phyloP scores from a whole-genome alignment of 2,113 vertebrate genomes.

The Prionailurus viverrinus region DNA sequence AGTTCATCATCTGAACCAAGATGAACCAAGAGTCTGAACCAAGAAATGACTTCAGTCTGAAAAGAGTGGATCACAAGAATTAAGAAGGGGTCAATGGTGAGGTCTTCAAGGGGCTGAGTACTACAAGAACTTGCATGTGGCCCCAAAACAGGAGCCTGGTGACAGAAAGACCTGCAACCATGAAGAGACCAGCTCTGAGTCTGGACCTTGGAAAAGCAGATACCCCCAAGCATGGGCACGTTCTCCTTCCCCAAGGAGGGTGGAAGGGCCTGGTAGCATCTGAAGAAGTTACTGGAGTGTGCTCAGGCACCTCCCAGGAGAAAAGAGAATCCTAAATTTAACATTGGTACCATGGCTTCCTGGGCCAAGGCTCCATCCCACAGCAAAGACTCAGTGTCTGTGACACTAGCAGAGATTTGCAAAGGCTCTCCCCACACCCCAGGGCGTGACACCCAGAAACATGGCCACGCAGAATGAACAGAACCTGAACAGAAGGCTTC shows the following conservation, averaged over 20 bases:
- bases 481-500: no score
- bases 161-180: not conserved
- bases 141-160: not conserved
- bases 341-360: not conserved
- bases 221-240: not conserved
- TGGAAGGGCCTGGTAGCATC: not conserved
- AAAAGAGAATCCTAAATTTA: not conserved
- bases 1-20: not conserved
- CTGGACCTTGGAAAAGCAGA: not conserved
- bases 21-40: not conserved
- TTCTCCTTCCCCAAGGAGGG: not conserved
- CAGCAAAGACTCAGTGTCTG: not conserved
- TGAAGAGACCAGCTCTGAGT: not conserved
- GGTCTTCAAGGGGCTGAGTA: not conserved
- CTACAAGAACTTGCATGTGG: not conserved
- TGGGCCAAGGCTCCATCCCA: not conserved
- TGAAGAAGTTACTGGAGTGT: not conserved
- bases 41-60: not conserved
- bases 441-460: not conserved
- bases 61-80: not conserved
- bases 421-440: not conserved
- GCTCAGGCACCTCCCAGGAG: not conserved
- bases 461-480: fast-evolving
- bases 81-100: not conserved
- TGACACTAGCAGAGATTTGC: not conserved